Evolutionary conservation across 35 echinoderm and acorn worm genomes (phyloP).

Genomic region (Eucidaris tribuloides): DNA sequence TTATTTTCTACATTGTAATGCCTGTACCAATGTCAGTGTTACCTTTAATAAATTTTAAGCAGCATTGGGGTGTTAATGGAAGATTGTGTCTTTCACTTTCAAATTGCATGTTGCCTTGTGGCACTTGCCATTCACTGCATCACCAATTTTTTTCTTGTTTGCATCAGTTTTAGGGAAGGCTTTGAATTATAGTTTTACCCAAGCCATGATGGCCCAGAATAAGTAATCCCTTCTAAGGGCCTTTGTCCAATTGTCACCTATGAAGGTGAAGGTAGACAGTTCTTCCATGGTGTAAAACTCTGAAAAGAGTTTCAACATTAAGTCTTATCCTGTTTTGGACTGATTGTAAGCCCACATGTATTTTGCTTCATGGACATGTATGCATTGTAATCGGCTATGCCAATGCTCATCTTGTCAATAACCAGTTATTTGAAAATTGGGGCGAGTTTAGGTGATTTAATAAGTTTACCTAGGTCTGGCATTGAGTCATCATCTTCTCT

Average conservation of each 20-base stretch:
- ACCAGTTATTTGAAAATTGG: background rate
- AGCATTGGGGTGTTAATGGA: no score
- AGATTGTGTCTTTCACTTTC: no score
- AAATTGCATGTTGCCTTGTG: background rate
- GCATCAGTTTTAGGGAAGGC: background rate
- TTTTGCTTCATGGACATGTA: background rate
- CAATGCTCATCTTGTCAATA: background rate
- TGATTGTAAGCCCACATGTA: background rate
- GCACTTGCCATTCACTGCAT: background rate
- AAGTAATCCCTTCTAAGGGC: background rate
- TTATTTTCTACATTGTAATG: no score
- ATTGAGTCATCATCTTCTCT: background rate
- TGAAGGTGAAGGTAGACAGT: background rate
- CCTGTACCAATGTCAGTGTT: no score
- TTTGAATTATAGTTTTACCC: background rate
- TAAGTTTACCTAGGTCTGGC: background rate
- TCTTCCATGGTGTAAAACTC: background rate
- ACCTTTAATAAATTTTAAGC: no score
- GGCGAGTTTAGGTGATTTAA: background rate
- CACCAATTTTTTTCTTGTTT: background rate
- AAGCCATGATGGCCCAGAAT: background rate
- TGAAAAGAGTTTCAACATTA: background rate
- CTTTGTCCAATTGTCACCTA: background rate
- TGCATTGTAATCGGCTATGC: background rate
- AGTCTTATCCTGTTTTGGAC: background rate